Base-by-base conservation (phyloP, 1,140 invertebrate species). In the Dolichoris vasculosae region DNA sequence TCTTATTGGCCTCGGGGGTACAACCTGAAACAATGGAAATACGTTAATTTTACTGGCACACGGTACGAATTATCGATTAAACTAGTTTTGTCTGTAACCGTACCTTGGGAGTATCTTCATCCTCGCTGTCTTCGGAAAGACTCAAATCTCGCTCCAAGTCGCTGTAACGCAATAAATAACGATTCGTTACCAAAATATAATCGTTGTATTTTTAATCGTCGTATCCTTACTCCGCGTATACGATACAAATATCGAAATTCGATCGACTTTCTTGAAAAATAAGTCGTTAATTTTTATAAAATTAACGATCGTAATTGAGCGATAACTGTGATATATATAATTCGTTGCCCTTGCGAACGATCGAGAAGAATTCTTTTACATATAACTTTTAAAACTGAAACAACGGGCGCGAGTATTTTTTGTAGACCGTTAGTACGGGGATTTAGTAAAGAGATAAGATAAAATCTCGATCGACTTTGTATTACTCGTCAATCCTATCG, bases 41-140 rank as follows among this genome's bases (percentile, higher is more conserved):
- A 59, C 2, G n/a, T 67, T 35, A 67, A 35, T 67, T 67, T 32
- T 9, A 51, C 20, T 0, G 23, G 20, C 13, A 26, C 55, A 17
- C 7, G 17, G 13, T 17, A 17, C 2, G 13, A 59, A 59, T 59
- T 3, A 26, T 59, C 26, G 9, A 2, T 67, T 26, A 59, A 59
- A 59, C 9, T 59, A 4, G 23, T 59, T 59, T 59, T 3, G 3
- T 26, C 23, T 3, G 55, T 6, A 2, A 17, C 84, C 84, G 89
- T 79, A 91, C 90, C 86, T 91, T 90, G 55, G 76, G 88, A 64
- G 87, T 87, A 15, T 93, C 92, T 77, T 95, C 95, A 82, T 95
- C 95, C 78, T 95, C 95, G 84, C 95, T 95, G 82, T 95, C 94
- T 80, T 94, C 94, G 13, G 95, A 95, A 35, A 96, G 88, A 63